Evolutionary conservation across 2,113 vertebrate species (phyloP), one percentile per base, ranked within the genome.

Genomic region (Cyanocitta stelleri): DNA sequence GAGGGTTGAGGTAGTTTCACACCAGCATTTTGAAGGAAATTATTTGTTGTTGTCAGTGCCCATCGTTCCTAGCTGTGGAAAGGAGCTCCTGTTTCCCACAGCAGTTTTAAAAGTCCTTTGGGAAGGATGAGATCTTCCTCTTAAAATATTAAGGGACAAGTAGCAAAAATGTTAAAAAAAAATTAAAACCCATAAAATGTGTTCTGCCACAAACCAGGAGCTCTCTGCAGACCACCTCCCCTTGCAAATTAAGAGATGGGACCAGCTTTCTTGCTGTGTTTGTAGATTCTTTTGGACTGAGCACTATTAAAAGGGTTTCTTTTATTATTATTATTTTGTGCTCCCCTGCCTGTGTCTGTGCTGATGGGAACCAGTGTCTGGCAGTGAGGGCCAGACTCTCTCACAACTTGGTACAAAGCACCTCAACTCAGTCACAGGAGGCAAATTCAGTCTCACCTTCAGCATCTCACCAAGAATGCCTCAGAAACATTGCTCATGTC

Each of bases 401-500:
- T 56, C 37, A 6, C 8, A 4, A 14, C 17, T 8, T 30, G 76
- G 16, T 48, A 10, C 32, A 7, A 35, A 55, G 67, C 14, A 3
- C 77, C 67, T 95, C 41, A 85, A 1, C 89, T 90, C 33, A 24
- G 90, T 88, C 85, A 14, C 59, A 37, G 85, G 83, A 93, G 69
- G 66, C 75, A 30, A 82, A 81, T 66, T 79, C 51, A 44, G 22
- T 68, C 56, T 73, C 43, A 20, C 30, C 37, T 68, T 59, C 9
- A 78, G 85, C 74, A 93, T 94, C 80, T 95, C 94, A 80, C 54
- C 68, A 78, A 48, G 94, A 93, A 64, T 72, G 49, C 20, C 81
- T 90, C 89, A 84, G 93, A 94, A 94, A 91, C 26, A 78, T 96
- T 95, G 89, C 81, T 95, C 62, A 27, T 84, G 96, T 93, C 95